A percentile compares a stretch with the other conserved stretches of the same genome.
Conservation (phyloP, 2,888 invertebrate species). For the Schrankia costaestrigalis region DNA sequence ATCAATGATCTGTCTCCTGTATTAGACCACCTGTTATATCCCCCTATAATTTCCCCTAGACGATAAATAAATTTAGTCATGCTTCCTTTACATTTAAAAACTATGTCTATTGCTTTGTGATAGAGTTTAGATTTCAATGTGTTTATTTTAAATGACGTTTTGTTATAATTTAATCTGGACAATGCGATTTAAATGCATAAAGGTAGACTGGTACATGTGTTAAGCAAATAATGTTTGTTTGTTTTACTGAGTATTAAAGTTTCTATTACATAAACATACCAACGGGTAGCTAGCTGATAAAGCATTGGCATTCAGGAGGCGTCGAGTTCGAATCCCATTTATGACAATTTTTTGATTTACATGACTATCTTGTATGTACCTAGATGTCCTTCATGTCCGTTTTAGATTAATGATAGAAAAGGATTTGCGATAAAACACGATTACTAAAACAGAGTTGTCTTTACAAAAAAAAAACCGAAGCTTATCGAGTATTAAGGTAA, state of each 20-base stretch:
- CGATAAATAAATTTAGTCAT: slow-evolving; percentile 40
- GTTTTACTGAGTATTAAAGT: too few species aligned
- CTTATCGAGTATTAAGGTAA: too few species aligned
- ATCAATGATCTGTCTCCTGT: slow-evolving; percentile 49
- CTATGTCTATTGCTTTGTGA: background rate
- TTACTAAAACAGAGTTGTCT: too few species aligned
- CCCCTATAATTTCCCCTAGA: slow-evolving; percentile 32
- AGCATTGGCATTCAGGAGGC: too few species aligned
- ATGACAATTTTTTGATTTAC: too few species aligned
- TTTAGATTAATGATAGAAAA: too few species aligned
- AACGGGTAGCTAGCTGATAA: background rate
- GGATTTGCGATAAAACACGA: too few species aligned
- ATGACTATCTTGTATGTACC: too few species aligned
- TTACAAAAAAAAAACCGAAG: too few species aligned
- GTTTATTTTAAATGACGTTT: slow-evolving; percentile 4
- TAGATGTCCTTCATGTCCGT: too few species aligned
- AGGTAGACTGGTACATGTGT: slow-evolving; percentile 33
- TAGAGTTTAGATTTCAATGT: slow-evolving; percentile 3
- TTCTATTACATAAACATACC: background rate
- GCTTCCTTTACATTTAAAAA: background rate
- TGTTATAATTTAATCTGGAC: slow-evolving; percentile 38
- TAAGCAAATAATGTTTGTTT: slow-evolving; percentile 27
- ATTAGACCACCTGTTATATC: slow-evolving; percentile 57
- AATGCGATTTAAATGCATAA: slow-evolving; percentile 49
- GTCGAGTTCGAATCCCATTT: too few species aligned